Conservation (phyloP, 2,113 vertebrate species). For the Tragelaphus imberbis region DNA sequence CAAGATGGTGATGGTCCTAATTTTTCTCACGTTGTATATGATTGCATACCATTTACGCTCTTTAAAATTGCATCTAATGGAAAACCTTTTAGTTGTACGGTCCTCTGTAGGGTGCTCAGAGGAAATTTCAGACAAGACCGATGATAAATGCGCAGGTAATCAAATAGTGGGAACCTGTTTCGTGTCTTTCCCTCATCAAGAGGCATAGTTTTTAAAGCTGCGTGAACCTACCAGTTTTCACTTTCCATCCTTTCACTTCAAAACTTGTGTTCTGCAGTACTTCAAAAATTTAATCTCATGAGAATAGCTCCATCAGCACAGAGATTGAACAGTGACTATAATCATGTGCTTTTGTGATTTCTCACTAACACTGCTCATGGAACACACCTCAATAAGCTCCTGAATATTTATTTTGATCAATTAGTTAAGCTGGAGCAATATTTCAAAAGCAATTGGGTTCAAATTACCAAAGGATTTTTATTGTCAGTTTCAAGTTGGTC, state of each 20-base stretch:
- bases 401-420: not conserved
- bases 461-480: not conserved
- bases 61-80: constrained; percentile 48
- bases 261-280: constrained; percentile 12
- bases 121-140: not conserved
- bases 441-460: not conserved
- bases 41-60: constrained; percentile 23
- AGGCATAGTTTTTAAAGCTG: not conserved
- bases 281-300: not conserved
- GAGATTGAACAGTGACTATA: not conserved
- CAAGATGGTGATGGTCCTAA: not conserved
- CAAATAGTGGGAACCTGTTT: not conserved
- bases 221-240: constrained; percentile 24
- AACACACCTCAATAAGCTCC: not conserved
- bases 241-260: not conserved
- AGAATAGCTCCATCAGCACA: not conserved
- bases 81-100: constrained; percentile 33
- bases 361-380: not conserved
- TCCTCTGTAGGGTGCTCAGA: not conserved
- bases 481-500: not conserved
- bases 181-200: not conserved
- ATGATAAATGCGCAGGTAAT: not conserved
- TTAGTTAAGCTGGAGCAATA: not conserved
- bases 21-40: not conserved
- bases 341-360: not conserved